Conservation (phyloP, 2,888 invertebrate genomes). For the Cryptops parisi region DNA sequence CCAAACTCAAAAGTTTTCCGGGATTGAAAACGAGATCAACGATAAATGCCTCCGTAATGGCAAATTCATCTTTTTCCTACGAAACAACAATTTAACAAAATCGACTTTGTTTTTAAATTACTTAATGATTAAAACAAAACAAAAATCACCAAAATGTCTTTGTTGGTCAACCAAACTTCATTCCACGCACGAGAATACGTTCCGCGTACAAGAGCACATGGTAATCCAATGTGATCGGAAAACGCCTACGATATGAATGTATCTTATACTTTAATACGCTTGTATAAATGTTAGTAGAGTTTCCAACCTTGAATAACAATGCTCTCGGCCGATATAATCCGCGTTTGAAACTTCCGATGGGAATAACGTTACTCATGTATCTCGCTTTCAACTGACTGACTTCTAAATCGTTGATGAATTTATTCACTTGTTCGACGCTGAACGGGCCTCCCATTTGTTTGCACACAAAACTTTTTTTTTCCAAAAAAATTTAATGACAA, state of each 20-base stretch:
- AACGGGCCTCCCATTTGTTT: slow-evolving; percentile 10
- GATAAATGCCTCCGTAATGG: slow-evolving; percentile 1
- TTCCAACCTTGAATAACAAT: slow-evolving; percentile 5
- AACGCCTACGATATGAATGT: slow-evolving; percentile 5
- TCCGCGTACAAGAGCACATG: slow-evolving; percentile 7
- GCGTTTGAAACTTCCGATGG: slow-evolving; percentile 9
- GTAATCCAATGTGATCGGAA: slow-evolving; percentile 9
- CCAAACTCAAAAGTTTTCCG: slow-evolving; percentile 3
- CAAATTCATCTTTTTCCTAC: no score
- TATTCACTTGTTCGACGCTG: neutral
- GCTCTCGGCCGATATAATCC: slow-evolving; percentile 4
- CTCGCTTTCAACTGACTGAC: slow-evolving; percentile 6
- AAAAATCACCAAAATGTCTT: neutral
- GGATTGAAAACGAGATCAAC: slow-evolving; percentile 5
- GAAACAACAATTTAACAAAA: no score
- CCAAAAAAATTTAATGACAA: no score
- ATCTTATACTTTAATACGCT: no score
- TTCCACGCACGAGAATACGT: slow-evolving; percentile 3
- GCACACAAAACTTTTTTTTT: neutral
- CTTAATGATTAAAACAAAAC: neutral
- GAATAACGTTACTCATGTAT: slow-evolving; percentile 11
- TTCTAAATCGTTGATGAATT: slow-evolving; percentile 7
- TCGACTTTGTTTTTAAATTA: neutral
- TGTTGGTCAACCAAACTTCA: neutral
- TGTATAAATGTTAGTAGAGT: neutral